Percentiles rank a stretch among this genome's conserved stretches.
Conservation (phyloP, 2,797 vertebrate species). For the Hirundo rustica region DNA sequence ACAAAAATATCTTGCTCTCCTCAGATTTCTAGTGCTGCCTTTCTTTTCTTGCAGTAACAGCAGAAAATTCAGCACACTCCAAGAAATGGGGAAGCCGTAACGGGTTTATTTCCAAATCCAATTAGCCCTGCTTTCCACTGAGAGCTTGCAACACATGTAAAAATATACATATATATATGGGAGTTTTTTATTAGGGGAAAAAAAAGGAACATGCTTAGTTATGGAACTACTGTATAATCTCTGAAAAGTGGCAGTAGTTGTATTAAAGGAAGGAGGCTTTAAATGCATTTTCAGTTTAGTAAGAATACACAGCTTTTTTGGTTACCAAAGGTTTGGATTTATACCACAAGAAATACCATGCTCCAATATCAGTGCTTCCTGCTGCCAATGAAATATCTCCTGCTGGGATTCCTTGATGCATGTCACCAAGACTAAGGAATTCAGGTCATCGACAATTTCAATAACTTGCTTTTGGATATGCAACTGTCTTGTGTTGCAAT, state of each 20-base stretch:
- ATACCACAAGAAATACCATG: not conserved
- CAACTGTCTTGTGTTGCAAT: not conserved
- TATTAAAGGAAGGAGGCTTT: not conserved
- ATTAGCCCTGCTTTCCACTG: not conserved
- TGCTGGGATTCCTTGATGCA: not conserved
- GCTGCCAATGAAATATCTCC: not conserved
- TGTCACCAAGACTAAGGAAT: not conserved
- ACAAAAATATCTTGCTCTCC: not conserved
- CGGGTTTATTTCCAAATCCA: slow-evolving; percentile 8
- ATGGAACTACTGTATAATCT: not conserved
- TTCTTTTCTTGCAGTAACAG: not conserved
- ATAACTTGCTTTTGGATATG: not conserved
- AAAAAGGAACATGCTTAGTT: not conserved
- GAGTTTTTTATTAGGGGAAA: not conserved
- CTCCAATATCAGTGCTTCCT: not conserved
- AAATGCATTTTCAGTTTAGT: not conserved
- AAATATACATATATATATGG: not conserved
- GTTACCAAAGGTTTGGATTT: not conserved
- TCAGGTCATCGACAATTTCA: not conserved
- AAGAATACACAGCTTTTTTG: not conserved
- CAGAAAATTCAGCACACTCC: not conserved
- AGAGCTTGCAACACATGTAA: not conserved
- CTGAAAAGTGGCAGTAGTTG: not conserved
- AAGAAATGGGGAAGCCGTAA: not conserved
- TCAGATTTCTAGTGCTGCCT: not conserved